Percentiles rank a stretch among this genome's conserved stretches.
These are phyloP conservation scores for Cyclura pinguis DNA, from an alignment of 2,797 vertebrate genomes.

Conservation along the genomic window DNA sequence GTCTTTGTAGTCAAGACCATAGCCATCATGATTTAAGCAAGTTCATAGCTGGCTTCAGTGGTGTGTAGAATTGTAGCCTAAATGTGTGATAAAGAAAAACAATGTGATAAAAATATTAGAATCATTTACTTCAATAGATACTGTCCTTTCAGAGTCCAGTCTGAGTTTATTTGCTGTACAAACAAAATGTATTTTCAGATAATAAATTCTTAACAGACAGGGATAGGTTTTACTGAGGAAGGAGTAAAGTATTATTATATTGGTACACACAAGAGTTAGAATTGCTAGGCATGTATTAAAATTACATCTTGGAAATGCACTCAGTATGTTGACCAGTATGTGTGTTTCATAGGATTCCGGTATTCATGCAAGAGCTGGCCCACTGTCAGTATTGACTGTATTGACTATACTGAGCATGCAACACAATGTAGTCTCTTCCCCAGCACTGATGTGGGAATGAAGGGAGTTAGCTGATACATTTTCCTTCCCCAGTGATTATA, in stretches of 20 bases:
- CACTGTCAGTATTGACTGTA: background rate
- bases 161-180: background rate
- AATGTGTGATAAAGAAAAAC: background rate
- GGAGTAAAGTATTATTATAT: background rate
- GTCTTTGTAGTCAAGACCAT: background rate
- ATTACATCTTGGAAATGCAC: background rate
- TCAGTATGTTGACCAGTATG: background rate
- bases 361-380: background rate
- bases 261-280: background rate
- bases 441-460: background rate
- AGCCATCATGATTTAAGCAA: background rate
- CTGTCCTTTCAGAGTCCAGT: background rate
- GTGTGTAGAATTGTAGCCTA: background rate
- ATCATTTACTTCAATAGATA: background rate
- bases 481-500: background rate
- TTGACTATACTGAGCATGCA: background rate
- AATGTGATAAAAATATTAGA: background rate
- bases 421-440: background rate
- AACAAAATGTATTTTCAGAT: background rate
- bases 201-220: background rate
- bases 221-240: background rate
- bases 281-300: background rate
- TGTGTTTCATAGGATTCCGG: background rate
- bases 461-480: background rate
- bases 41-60: background rate